Conservation (phyloP, 2,888 invertebrate genomes). For the Agrotis exclamationis region DNA sequence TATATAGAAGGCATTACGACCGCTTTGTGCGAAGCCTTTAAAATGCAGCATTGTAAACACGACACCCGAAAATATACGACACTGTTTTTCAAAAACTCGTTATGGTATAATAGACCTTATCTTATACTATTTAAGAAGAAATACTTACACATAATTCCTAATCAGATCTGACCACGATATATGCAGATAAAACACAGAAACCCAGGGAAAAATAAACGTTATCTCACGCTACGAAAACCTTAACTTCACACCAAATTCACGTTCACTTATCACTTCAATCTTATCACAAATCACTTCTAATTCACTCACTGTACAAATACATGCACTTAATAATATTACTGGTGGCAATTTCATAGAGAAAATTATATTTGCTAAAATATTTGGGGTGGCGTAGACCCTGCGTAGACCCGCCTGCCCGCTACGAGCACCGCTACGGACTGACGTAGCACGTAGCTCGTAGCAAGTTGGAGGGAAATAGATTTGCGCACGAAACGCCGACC, state of each 20-base stretch:
- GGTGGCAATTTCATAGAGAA: slow-evolving; percentile 76
- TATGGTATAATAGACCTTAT: background rate
- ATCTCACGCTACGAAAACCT: slow-evolving; percentile 62
- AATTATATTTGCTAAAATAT: slow-evolving; percentile 70
- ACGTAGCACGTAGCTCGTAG: slow-evolving; percentile 81
- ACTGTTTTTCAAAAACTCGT: slow-evolving; percentile 27
- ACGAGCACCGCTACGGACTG: slow-evolving; percentile 79
- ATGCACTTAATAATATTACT: slow-evolving; percentile 33
- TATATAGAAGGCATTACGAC: slow-evolving; percentile 12
- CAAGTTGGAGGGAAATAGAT: slow-evolving; percentile 71
- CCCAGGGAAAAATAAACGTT: slow-evolving; percentile 63
- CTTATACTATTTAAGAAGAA: background rate
- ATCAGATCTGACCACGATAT: slow-evolving; percentile 59
- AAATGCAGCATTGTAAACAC: slow-evolving; percentile 48
- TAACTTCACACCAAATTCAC: slow-evolving; percentile 51
- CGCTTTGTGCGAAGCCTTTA: slow-evolving; percentile 12
- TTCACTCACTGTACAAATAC: slow-evolving; percentile 29
- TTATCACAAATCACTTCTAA: slow-evolving; percentile 25
- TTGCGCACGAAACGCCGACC: slow-evolving; percentile 74
- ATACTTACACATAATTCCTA: slow-evolving; percentile 65
- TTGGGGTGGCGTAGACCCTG: slow-evolving; percentile 51
- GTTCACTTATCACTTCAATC: slow-evolving; percentile 39
- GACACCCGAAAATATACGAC: slow-evolving; percentile 25
- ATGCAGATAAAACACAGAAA: slow-evolving; percentile 63
- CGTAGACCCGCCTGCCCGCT: slow-evolving; percentile 73